A percentile compares a stretch with the other conserved stretches of the same genome.
Evolutionary conservation across 2,113 vertebrate genomes (phyloP).

Genomic region (Bufo gargarizans): DNA sequence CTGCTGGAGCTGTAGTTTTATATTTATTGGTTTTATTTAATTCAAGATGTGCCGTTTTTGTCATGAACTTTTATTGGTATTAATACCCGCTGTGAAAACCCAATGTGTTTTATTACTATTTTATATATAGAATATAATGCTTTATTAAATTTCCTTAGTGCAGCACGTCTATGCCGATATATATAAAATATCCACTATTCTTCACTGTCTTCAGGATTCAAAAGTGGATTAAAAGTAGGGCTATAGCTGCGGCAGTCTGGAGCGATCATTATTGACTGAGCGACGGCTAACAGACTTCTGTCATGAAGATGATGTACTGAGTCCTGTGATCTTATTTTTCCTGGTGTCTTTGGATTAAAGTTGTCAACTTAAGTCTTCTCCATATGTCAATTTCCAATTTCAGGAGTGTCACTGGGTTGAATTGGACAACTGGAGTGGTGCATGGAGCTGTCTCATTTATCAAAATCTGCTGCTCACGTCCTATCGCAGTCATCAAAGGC

Average conservation of each 20-base stretch:
- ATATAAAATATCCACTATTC: conserved; percentile 23
- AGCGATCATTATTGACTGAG: conserved; percentile 25
- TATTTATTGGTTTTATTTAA: neutral
- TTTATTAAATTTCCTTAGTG: neutral
- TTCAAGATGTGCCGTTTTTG: neutral
- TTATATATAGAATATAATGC: neutral
- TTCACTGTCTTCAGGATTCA: conserved; percentile 1
- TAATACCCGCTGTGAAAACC: neutral
- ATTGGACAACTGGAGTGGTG: conserved; percentile 31
- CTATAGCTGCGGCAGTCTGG: neutral
- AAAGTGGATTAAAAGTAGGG: conserved; percentile 23
- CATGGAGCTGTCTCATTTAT: conserved; percentile 16
- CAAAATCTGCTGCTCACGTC: conserved; percentile 40
- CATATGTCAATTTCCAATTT: conserved; percentile 55
- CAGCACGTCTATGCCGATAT: neutral
- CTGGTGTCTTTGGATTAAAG: conserved; percentile 36
- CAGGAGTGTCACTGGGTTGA: conserved; percentile 43
- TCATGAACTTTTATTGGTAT: neutral
- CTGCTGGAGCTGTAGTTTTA: neutral
- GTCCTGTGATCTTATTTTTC: conserved; percentile 24
- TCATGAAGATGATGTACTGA: conserved; percentile 41
- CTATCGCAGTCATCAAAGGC: neutral
- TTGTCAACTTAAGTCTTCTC: conserved; percentile 34
- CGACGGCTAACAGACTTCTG: conserved; percentile 9
- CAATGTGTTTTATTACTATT: conserved; percentile 4